These are phyloP conservation scores for Argentina silus DNA, from an alignment of 2,797 vertebrate genomes.

Conservation along the genomic window DNA sequence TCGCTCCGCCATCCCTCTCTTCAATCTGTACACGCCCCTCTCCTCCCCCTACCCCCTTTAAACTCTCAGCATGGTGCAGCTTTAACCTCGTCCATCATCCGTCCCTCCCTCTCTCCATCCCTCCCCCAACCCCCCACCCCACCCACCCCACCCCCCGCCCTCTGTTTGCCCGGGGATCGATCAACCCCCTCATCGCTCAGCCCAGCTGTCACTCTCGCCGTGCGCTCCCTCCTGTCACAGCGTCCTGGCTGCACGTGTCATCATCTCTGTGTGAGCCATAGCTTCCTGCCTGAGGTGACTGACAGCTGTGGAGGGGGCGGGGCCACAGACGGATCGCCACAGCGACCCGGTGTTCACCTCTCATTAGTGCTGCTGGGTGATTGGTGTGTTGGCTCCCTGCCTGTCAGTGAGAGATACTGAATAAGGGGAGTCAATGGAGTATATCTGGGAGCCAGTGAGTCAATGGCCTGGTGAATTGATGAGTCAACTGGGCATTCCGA, in stretches of 20 bases:
- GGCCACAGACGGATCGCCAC: conserved; percentile 47
- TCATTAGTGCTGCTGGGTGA: conserved; percentile 64
- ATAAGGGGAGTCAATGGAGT: conserved; percentile 26
- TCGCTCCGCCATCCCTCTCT: neutral
- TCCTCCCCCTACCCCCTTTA: conserved; percentile 38
- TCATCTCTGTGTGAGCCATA: conserved; percentile 46
- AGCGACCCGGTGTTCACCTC: conserved; percentile 59
- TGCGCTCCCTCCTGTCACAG: conserved; percentile 49
- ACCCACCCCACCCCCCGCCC: conserved; percentile 7
- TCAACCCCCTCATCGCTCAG: conserved; percentile 69
- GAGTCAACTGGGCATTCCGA: neutral
- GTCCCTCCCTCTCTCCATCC: conserved; percentile 33
- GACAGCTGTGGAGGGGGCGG: conserved; percentile 68
- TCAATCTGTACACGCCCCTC: neutral
- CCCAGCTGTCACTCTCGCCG: conserved; percentile 64
- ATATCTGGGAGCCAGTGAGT: conserved; percentile 42
- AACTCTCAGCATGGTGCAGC: conserved; percentile 55
- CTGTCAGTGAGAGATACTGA: conserved; percentile 38
- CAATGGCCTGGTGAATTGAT: conserved; percentile 7
- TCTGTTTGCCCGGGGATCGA: conserved; percentile 54
- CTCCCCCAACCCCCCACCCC: conserved; percentile 5
- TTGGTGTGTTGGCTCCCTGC: conserved; percentile 54
- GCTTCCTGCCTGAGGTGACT: conserved; percentile 60
- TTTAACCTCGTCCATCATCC: conserved; percentile 59
- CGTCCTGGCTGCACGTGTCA: conserved; percentile 54